These are phyloP conservation scores for Cantharis rustica DNA, from an alignment of 2,888 invertebrate genomes.

Conservation along the genomic window DNA sequence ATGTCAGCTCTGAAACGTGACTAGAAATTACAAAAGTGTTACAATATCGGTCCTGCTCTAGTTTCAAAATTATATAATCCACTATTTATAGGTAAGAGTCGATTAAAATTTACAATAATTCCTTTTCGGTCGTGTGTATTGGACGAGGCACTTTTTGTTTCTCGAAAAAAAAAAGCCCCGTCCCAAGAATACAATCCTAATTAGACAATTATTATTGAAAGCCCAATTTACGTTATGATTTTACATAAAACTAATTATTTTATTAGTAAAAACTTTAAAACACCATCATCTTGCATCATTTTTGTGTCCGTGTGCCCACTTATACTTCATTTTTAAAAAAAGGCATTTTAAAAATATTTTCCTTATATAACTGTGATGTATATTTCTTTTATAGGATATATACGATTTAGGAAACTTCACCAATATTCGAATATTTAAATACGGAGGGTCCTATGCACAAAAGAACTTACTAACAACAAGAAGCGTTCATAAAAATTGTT, in stretches of 20 bases:
- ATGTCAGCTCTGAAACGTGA: conserved; percentile 42
- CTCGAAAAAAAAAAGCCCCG: background rate
- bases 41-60: conserved; percentile 26
- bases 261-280: conserved; percentile 40
- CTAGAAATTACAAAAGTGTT: conserved; percentile 40
- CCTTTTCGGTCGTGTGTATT: background rate
- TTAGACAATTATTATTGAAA: conserved; percentile 46
- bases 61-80: conserved; percentile 18
- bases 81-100: conserved; percentile 13
- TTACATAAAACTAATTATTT: conserved; percentile 42
- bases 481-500: conserved; percentile 47
- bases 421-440: conserved; percentile 36
- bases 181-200: conserved; percentile 39
- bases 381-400: conserved; percentile 40
- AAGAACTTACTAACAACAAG: conserved; percentile 41
- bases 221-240: conserved; percentile 46
- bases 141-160: background rate
- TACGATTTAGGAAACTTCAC: conserved; percentile 53
- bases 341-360: conserved; percentile 54
- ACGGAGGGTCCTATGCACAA: conserved; percentile 31
- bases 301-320: conserved; percentile 35
- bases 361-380: conserved; percentile 40
- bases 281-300: conserved; percentile 21
- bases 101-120: background rate
- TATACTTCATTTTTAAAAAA: conserved; percentile 45